Evolutionary conservation across 2,113 vertebrate genomes (phyloP), one percentile per base, ranked within the genome.

Genomic region (Carollia perspicillata): DNA sequence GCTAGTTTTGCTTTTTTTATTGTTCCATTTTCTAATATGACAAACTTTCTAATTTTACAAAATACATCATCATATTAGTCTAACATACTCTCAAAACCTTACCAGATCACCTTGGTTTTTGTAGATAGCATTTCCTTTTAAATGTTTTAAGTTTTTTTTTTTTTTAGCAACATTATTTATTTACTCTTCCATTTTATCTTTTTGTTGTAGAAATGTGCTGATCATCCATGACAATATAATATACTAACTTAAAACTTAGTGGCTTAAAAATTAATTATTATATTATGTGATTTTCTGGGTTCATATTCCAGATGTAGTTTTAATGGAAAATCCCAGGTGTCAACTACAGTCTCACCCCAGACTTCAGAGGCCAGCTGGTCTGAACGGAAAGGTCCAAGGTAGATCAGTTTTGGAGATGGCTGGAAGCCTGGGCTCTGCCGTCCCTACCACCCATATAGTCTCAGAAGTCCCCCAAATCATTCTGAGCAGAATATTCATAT

Each of bases 391-490:
- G 2, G 5, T 23, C 22, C 20, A 71, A 60, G 35, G 49, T 0
- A 30, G 3, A 30, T 65, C 12, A 13, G 42, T 35, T 17, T 30
- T 33, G 7, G 6, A 40, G 40, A n/a, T 8, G 26, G 1, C 17
- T 42, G 2, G 40, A 42, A 44, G 33, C 3, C 8, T 49, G 8
- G 22, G 3, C 20, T 60, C 42, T 10, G 6, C n/a, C 6, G 0
- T 44, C n/a, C n/a, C n/a, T n/a, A n/a, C n/a, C n/a, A n/a, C n/a
- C n/a, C n/a, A n/a, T n/a, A n/a, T n/a, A n/a, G n/a, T n/a, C 35
- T 84, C 20, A 12, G 0, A 1, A 1, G 9, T 0, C 75, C 33
- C 53, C 20, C 2, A 33, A 1, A 11, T 14, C 44, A 35, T 37
- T 23, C 40, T 47, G 55, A 78, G 28, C 35, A 84, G 2, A 6